phyloP scores from a whole-genome alignment of 2,797 vertebrate species.

The Agapornis canus region DNA sequence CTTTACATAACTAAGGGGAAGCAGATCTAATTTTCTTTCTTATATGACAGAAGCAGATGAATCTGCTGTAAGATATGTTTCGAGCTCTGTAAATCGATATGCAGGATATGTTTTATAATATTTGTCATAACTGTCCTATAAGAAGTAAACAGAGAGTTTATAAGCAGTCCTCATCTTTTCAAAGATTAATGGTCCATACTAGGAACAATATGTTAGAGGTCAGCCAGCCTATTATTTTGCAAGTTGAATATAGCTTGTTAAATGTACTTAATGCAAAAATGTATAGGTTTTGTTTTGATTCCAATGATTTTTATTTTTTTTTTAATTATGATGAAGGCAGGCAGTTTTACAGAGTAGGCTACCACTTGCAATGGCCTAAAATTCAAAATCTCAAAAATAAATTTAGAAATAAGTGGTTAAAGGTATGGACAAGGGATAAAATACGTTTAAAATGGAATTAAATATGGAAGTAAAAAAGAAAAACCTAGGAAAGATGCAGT shows the following conservation, averaged over 20 bases:
- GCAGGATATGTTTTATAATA: background rate
- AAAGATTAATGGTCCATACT: background rate
- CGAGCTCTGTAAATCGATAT: background rate
- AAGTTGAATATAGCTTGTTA: background rate
- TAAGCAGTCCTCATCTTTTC: background rate
- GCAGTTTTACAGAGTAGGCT: background rate
- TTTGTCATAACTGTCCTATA: background rate
- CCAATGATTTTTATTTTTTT: background rate
- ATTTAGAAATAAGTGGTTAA: background rate
- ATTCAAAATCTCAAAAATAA: background rate
- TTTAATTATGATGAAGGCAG: background rate
- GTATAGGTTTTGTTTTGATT: background rate
- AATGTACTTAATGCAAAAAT: background rate
- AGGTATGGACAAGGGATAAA: background rate
- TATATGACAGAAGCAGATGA: background rate
- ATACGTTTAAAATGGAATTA: background rate
- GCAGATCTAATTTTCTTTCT: background rate
- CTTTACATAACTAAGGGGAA: background rate
- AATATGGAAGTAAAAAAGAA: background rate
- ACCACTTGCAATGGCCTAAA: background rate
- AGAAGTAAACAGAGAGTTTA: background rate
- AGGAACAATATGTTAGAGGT: background rate
- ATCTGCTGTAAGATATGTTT: background rate
- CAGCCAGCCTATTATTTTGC: background rate
- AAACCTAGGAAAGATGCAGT: background rate